phyloP scores from a whole-genome alignment of 30 jellyfish, hydroid and myxozoan genomes.

The Catostylus mosaicus region DNA sequence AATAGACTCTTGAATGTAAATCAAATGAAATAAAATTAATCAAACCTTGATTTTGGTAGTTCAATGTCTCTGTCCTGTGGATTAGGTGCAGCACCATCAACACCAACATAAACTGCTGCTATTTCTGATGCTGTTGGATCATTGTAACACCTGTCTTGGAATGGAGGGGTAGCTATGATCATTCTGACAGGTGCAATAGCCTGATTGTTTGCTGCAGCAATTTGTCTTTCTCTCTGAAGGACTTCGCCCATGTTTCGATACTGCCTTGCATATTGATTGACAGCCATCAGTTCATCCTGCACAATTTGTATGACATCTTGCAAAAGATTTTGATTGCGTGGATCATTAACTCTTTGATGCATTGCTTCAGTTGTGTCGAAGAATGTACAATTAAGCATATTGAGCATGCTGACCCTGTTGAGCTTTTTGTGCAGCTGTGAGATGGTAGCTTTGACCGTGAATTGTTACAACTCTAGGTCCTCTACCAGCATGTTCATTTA shows the following conservation, averaged over 20 bases:
- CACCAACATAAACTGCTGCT: neutral
- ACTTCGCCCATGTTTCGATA: no score
- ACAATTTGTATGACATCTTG: no score
- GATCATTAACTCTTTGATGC: constrained; percentile 29
- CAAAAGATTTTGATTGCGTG: constrained; percentile 31
- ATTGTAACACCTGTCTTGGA: neutral
- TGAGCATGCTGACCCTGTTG: constrained; percentile 34
- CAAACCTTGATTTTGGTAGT: neutral
- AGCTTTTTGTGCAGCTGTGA: constrained; percentile 43
- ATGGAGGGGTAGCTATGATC: constrained; percentile 34
- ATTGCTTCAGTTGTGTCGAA: constrained; percentile 36
- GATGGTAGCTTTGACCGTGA: constrained; percentile 59
- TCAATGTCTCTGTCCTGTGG: neutral
- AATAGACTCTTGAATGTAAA: no score
- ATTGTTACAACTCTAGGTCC: constrained; percentile 47
- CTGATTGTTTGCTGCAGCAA: neutral
- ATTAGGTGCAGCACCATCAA: neutral
- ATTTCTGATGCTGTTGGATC: neutral
- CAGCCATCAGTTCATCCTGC: no score
- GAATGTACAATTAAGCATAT: constrained; percentile 48
- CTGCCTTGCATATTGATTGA: no score
- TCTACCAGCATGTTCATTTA: constrained; percentile 32
- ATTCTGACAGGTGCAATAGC: constrained; percentile 23
- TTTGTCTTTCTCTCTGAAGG: no score
- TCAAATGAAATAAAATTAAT: no score